Evolutionary conservation across 2,888 invertebrate genomes (phyloP), one percentile per base, ranked within the genome.

Genomic region (Nowickia ferox): DNA sequence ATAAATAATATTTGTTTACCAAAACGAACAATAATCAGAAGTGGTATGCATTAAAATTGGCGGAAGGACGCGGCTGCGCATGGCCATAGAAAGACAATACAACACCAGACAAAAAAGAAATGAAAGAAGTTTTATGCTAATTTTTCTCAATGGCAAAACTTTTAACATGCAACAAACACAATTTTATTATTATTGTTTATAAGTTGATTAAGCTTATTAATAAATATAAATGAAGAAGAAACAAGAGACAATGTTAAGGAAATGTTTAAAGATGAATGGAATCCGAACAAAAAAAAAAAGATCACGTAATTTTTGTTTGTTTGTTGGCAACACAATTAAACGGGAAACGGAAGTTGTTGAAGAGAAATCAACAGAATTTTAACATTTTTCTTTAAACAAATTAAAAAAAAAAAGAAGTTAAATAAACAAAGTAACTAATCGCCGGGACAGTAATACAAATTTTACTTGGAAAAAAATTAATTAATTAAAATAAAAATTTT

Each of bases 261-360:
- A 80, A 74, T 80, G 66, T 65, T 80, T n/a, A 59, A 74, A 61
- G 74, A 81, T 66, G 66, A 53, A 68, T n/a, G 22, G 44, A 65
- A 72, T 57, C 19, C 17, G 17, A 57, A 65, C 66, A 78, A 78
- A 53, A n/a, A 38, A 78, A 53, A 13, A 38, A 51, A 74, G 5
- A 68, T 81, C 81, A 81, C 81, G 81, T 81, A 75, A 81, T 75
- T 68, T 53, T 19, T 53, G 48, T 75, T 19, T 53, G 48, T 75
- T 55, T 19, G 57, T 44, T 76, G 65, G 75, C 44, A 66, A 59
- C 51, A 30, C 22, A 19, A 61, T 11, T 22, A 42, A 74, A 81
- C 66, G 74, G 81, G 53, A 81, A 81, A 68, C 68, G 81, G 81
- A 81, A 81, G 71, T 79, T 65, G 15, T 22, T 68, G 57, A 15